Percentiles rank a stretch among this genome's conserved stretches.
Conservation (phyloP, 1,140 invertebrate species). For the Saccostrea glomerata region DNA sequence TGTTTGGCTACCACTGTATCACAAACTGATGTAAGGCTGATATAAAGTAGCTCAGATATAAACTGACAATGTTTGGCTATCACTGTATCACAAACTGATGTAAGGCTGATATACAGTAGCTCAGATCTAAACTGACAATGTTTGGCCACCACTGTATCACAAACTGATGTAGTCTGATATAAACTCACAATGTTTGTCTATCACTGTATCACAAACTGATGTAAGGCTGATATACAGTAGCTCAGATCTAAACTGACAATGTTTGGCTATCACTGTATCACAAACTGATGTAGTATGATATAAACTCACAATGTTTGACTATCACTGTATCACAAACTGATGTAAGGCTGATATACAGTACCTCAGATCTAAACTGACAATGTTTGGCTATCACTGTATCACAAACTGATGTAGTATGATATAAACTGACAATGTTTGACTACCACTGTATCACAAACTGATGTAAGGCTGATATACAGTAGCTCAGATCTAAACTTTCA, state of each 20-base stretch:
- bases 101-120: constrained; percentile 1
- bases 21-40: constrained; percentile 31
- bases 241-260: background rate
- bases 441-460: background rate
- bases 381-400: background rate
- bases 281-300: no score
- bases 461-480: background rate
- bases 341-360: constrained; percentile 12
- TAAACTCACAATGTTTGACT: no score
- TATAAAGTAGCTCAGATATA: background rate
- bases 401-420: constrained; percentile 27
- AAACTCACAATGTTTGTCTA: constrained; percentile 5
- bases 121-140: background rate
- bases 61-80: constrained; percentile 2
- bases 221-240: constrained; percentile 3
- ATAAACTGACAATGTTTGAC: no score
- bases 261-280: background rate
- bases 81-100: constrained; percentile 5
- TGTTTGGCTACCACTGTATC: background rate
- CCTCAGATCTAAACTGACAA: background rate
- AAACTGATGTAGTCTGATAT: background rate
- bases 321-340: constrained; percentile 21
- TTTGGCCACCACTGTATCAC: background rate
- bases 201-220: background rate
- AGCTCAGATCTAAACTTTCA: background rate